Conservation (phyloP, 37 sponge, comb jelly and placozoan genomes). For the Cliona cf. orientalis region DNA sequence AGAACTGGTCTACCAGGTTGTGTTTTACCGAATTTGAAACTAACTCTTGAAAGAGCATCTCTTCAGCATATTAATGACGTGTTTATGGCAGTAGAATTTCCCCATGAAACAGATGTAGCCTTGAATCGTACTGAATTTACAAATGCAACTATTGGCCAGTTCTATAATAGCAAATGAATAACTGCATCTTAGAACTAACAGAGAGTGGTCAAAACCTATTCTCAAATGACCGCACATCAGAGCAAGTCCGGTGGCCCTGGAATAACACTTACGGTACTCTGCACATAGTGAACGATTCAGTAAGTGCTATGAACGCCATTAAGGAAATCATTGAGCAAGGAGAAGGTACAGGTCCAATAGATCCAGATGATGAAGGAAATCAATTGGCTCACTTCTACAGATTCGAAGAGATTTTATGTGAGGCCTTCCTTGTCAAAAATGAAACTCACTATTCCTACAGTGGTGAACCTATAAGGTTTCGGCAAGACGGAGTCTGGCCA, state of each 20-base stretch:
- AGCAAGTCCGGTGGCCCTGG: constrained; percentile 53
- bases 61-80: constrained; percentile 30
- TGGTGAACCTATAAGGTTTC: constrained; percentile 29
- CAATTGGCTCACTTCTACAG: constrained; percentile 59
- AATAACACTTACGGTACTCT: neutral
- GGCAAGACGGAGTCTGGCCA: constrained; percentile 58
- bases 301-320: constrained; percentile 15
- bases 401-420: constrained; percentile 63
- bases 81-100: constrained; percentile 59
- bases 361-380: constrained; percentile 13
- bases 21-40: constrained; percentile 38
- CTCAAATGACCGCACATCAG: neutral
- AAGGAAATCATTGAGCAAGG: too few species aligned
- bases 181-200: constrained; percentile 24
- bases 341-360: constrained; percentile 45
- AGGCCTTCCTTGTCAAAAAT: neutral
- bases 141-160: constrained; percentile 57
- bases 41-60: constrained; percentile 9
- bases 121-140: neutral
- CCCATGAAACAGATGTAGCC: constrained; percentile 1
- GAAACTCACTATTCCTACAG: constrained; percentile 12
- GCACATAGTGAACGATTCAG: constrained; percentile 5
- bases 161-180: constrained; percentile 46
- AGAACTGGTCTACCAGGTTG: constrained; percentile 40
- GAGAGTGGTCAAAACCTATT: constrained; percentile 10